Evolutionary conservation across 2,888 invertebrate genomes (phyloP).

Genomic region (Gasteruption jaculator): DNA sequence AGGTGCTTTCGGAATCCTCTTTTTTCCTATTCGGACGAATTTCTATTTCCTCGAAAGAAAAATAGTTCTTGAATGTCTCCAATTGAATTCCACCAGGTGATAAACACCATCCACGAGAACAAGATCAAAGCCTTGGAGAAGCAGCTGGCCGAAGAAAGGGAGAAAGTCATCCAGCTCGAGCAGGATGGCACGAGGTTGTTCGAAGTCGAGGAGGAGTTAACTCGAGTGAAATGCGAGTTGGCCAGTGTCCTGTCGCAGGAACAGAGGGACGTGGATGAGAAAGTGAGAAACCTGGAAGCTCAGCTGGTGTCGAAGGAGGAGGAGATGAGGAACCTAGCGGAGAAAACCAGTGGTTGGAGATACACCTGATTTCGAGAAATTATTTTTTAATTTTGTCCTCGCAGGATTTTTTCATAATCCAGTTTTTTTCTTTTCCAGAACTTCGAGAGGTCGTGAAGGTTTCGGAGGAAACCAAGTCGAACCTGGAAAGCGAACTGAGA

Average conservation of each 20-base stretch:
- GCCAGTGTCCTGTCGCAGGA: slow-evolving; percentile 50
- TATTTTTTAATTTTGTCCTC: not conserved
- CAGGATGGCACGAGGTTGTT: slow-evolving; percentile 57
- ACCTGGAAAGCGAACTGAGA: slow-evolving; percentile 40
- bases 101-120: slow-evolving; percentile 51
- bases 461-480: slow-evolving; percentile 41
- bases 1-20: no score
- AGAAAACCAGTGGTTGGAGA: slow-evolving; percentile 37
- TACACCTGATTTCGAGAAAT: slow-evolving; percentile 5
- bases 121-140: slow-evolving; percentile 55
- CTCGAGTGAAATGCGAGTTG: slow-evolving; percentile 58
- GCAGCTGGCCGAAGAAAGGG: slow-evolving; percentile 50
- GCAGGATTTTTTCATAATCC: slow-evolving; percentile 1
- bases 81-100: no score
- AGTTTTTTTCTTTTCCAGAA: slow-evolving; percentile 32
- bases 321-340: slow-evolving; percentile 40
- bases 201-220: slow-evolving; percentile 65
- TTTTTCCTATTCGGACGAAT: slow-evolving; percentile 4
- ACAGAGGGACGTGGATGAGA: slow-evolving; percentile 39
- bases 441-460: slow-evolving; percentile 38
- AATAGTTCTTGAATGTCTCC: not conserved
- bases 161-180: slow-evolving; percentile 52
- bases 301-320: no score
- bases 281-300: slow-evolving; percentile 25
- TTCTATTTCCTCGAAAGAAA: no score